These are phyloP conservation scores for Metalampra italica DNA, from an alignment of 2,888 invertebrate genomes.

Conservation along the genomic window DNA sequence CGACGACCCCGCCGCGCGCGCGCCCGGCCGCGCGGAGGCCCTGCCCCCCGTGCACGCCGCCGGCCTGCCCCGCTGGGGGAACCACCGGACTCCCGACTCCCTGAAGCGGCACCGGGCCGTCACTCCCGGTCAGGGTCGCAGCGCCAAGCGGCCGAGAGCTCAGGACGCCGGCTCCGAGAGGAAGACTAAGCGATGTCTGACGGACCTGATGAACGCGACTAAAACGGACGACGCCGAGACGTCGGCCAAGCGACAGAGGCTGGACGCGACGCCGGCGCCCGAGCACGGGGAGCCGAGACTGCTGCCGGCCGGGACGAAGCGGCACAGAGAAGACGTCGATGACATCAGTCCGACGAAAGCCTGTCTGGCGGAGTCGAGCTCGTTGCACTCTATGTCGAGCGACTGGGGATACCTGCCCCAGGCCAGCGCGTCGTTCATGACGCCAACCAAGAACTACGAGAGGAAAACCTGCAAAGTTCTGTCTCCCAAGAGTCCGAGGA, in stretches of 20 bases:
- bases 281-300: slow-evolving; percentile 27
- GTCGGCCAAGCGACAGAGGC: slow-evolving; percentile 34
- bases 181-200: slow-evolving; percentile 61
- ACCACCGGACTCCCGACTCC: slow-evolving; percentile 36
- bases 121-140: slow-evolving; percentile 25
- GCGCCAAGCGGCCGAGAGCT: slow-evolving; percentile 26
- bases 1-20: slow-evolving; percentile 31
- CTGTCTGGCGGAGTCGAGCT: slow-evolving; percentile 4
- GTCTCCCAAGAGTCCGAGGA: slow-evolving; percentile 45
- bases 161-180: slow-evolving; percentile 17
- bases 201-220: slow-evolving; percentile 54
- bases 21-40: slow-evolving; percentile 30
- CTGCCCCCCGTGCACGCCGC: slow-evolving; percentile 19
- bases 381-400: slow-evolving; percentile 5
- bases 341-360: slow-evolving; percentile 22
- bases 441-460: slow-evolving; percentile 56
- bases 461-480: slow-evolving; percentile 34
- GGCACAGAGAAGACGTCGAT: slow-evolving; percentile 42
- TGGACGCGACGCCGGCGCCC: slow-evolving; percentile 13
- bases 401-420: slow-evolving; percentile 40
- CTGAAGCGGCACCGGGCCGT: slow-evolving; percentile 5
- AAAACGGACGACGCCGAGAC: slow-evolving; percentile 31
- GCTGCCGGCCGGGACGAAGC: slow-evolving; percentile 41
- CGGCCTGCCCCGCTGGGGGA: slow-evolving; percentile 52
- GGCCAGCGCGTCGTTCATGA: slow-evolving; percentile 50